Conservation (phyloP, 1,140 invertebrate genomes). For the Varroa destructor region DNA sequence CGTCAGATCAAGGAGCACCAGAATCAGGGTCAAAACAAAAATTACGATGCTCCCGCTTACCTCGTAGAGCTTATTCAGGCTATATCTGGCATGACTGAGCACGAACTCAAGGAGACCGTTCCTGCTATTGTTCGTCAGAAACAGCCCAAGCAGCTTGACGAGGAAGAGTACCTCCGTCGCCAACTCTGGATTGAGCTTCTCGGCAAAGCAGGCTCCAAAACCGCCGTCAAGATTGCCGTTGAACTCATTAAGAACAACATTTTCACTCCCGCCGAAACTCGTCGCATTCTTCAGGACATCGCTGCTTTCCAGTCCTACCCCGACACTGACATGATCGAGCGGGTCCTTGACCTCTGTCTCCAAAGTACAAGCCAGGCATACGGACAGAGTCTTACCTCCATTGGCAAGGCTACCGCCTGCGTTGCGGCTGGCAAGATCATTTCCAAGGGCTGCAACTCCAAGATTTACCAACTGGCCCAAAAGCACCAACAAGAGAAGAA, state of each 20-base stretch:
- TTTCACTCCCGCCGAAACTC: constrained; percentile 21
- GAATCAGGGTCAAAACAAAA: constrained; percentile 1
- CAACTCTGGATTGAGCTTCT: constrained; percentile 26
- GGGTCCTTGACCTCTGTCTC: constrained; percentile 8
- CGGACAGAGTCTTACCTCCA: constrained; percentile 9
- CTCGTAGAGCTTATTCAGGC: constrained; percentile 20
- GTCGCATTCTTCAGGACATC: constrained; percentile 23
- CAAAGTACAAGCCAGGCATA: background rate
- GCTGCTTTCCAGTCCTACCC: constrained; percentile 26
- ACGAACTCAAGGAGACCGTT: constrained; percentile 11
- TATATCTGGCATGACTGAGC: constrained; percentile 21
- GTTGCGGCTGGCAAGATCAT: constrained; percentile 25
- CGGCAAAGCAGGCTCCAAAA: constrained; percentile 25
- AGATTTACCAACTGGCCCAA: background rate
- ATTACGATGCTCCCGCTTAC: constrained; percentile 10
- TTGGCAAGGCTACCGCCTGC: constrained; percentile 20
- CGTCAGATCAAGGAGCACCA: constrained; percentile 25
- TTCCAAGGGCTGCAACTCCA: constrained; percentile 26
- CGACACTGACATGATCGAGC: constrained; percentile 26
- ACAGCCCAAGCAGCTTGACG: background rate
- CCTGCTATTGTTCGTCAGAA: background rate
- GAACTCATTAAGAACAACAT: constrained; percentile 22
- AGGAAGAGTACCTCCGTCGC: constrained; percentile 21
- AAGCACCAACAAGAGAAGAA: constrained; percentile 10
- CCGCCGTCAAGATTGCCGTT: constrained; percentile 18